These are phyloP conservation scores for Helostoma temminkii DNA, from an alignment of 2,797 vertebrate genomes.

Conservation along the genomic window DNA sequence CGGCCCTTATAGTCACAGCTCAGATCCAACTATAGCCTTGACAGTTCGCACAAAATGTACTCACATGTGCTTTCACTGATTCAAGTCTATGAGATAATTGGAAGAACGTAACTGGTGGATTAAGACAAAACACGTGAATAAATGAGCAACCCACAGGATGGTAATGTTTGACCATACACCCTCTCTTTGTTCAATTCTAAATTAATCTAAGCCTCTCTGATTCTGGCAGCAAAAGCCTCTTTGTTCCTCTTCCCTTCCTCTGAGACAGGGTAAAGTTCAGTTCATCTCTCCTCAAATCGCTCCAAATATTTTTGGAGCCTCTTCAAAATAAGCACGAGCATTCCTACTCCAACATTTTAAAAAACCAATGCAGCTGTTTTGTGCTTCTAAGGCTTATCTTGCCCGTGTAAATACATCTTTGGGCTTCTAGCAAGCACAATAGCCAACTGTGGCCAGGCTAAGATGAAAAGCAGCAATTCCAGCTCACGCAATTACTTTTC, in stretches of 20 bases:
- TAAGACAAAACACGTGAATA: constrained; percentile 48
- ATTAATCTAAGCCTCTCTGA: constrained; percentile 50
- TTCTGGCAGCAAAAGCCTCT: constrained; percentile 52
- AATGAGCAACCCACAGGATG: constrained; percentile 38
- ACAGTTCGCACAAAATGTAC: constrained; percentile 61
- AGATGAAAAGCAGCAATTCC: constrained; percentile 56
- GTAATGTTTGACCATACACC: constrained; percentile 31
- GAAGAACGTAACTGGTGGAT: constrained; percentile 26
- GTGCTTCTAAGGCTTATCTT: constrained; percentile 76
- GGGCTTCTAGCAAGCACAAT: constrained; percentile 70
- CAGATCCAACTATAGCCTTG: constrained; percentile 66
- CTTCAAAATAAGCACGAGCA: constrained; percentile 76
- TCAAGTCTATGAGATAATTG: constrained; percentile 58
- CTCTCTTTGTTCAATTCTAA: constrained; percentile 50
- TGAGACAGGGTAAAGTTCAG: constrained; percentile 75
- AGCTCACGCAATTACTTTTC: constrained; percentile 58
- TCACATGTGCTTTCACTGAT: constrained; percentile 46
- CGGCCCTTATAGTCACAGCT: constrained; percentile 62
- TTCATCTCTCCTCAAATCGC: constrained; percentile 66
- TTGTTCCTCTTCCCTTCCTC: constrained; percentile 58
- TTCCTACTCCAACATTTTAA: constrained; percentile 61
- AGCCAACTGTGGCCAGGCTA: constrained; percentile 68
- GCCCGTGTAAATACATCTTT: constrained; percentile 75
- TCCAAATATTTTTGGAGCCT: constrained; percentile 76
- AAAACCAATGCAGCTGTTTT: constrained; percentile 79